phyloP scores from a whole-genome alignment of 1,140 invertebrate genomes.

The Ephestia elutella region DNA sequence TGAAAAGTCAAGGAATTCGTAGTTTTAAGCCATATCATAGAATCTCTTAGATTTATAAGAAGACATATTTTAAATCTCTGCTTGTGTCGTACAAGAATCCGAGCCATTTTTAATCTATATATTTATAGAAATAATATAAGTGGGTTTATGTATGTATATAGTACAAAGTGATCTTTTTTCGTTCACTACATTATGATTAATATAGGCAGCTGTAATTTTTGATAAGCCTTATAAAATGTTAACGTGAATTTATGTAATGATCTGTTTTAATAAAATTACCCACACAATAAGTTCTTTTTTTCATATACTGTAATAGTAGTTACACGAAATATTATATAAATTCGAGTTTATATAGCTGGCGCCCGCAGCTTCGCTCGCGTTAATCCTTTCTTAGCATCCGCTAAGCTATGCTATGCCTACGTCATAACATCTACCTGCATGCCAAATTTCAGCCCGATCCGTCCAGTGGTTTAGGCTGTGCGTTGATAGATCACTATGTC shows the following conservation, averaged over 20 bases:
- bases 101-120: constrained; percentile 49
- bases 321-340: too few species aligned
- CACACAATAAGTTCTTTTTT: constrained; percentile 8
- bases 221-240: constrained; percentile 34
- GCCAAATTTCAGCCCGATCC: too few species aligned
- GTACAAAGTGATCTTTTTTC: constrained; percentile 13
- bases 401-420: too few species aligned
- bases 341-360: too few species aligned
- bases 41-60: constrained; percentile 42
- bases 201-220: constrained; percentile 6
- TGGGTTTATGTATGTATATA: constrained; percentile 11
- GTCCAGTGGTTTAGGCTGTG: too few species aligned
- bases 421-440: too few species aligned
- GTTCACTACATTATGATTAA: not conserved
- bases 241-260: constrained; percentile 20
- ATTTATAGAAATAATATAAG: constrained; percentile 3
- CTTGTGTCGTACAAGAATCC: constrained; percentile 40
- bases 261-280: constrained; percentile 26
- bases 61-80: constrained; percentile 20
- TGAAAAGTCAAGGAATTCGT: not conserved
- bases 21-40: constrained; percentile 29
- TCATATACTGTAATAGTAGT: not conserved
- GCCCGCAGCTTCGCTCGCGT: too few species aligned
- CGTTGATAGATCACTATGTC: too few species aligned
- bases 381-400: too few species aligned